Percentiles rank a stretch among this genome's conserved stretches.
These are phyloP conservation scores for Typhlichthys eigenmanni DNA, from an alignment of 2,797 vertebrate species.

Conservation along the genomic window DNA sequence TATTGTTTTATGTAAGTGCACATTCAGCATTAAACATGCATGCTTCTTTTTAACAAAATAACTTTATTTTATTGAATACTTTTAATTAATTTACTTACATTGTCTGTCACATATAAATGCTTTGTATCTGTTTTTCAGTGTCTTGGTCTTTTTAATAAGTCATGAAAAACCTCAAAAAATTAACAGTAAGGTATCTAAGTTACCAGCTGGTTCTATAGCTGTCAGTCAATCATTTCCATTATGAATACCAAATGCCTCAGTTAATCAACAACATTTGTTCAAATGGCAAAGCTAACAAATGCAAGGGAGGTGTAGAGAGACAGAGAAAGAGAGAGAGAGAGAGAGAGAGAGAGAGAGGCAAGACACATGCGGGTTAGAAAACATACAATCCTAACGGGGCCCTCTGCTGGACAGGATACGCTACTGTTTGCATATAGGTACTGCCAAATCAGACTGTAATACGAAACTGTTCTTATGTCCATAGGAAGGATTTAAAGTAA, in stretches of 20 bases:
- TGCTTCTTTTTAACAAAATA: too few species aligned
- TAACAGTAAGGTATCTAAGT: background rate
- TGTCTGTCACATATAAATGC: too few species aligned
- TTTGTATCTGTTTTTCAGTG: too few species aligned
- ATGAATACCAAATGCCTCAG: conserved; percentile 7
- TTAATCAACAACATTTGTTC: conserved; percentile 42
- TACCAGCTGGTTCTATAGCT: conserved; percentile 13
- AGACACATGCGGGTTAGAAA: too few species aligned
- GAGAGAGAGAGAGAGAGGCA: background rate
- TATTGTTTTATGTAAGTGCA: background rate
- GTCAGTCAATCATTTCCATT: conserved; percentile 33
- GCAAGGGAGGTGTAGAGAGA: background rate
- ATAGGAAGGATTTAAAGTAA: background rate
- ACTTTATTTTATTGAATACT: background rate
- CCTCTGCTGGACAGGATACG: conserved; percentile 1
- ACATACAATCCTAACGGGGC: background rate
- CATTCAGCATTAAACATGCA: background rate
- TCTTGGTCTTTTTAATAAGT: too few species aligned
- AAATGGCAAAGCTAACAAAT: conserved; percentile 1
- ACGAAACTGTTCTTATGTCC: background rate
- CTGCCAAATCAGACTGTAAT: background rate
- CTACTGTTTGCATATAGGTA: background rate
- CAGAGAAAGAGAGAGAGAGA: background rate
- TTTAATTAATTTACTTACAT: background rate
- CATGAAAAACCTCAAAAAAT: too few species aligned